These are phyloP conservation scores for Zele albiditarsus DNA, from an alignment of 2,888 invertebrate species.

Conservation along the genomic window DNA sequence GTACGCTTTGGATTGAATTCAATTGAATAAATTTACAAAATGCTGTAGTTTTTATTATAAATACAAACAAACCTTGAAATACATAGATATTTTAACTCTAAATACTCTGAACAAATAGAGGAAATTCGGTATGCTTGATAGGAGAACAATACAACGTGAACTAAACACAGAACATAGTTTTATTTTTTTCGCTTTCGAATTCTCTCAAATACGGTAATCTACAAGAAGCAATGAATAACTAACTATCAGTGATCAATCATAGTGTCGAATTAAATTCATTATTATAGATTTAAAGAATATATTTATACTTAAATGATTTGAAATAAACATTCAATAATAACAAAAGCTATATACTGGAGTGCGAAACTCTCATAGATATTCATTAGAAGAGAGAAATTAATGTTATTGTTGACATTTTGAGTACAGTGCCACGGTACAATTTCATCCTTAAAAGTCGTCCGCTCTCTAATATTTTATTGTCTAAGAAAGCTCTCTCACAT, in stretches of 20 bases:
- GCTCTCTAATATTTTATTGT: conserved; percentile 7
- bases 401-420: conserved; percentile 38
- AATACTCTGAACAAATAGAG: conserved; percentile 39
- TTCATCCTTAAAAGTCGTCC: neutral
- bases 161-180: conserved; percentile 37
- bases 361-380: conserved; percentile 10
- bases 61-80: conserved; percentile 50
- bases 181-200: conserved; percentile 6
- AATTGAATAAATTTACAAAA: conserved; percentile 56
- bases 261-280: conserved; percentile 20
- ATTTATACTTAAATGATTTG: neutral
- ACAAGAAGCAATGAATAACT: conserved; percentile 44
- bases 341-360: neutral
- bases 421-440: conserved; percentile 48
- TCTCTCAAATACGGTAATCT: conserved; percentile 36
- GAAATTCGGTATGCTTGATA: conserved; percentile 11
- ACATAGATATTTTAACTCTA: conserved; percentile 45
- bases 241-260: conserved; percentile 35
- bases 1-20: neutral
- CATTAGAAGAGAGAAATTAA: conserved; percentile 1
- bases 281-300: conserved; percentile 11
- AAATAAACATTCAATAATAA: neutral
- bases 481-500: conserved; percentile 16
- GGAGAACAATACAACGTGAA: conserved; percentile 5
- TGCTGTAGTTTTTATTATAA: conserved; percentile 52